Base-by-base conservation (phyloP, 2,888 invertebrate species). In the Drosophila diplacantha region DNA sequence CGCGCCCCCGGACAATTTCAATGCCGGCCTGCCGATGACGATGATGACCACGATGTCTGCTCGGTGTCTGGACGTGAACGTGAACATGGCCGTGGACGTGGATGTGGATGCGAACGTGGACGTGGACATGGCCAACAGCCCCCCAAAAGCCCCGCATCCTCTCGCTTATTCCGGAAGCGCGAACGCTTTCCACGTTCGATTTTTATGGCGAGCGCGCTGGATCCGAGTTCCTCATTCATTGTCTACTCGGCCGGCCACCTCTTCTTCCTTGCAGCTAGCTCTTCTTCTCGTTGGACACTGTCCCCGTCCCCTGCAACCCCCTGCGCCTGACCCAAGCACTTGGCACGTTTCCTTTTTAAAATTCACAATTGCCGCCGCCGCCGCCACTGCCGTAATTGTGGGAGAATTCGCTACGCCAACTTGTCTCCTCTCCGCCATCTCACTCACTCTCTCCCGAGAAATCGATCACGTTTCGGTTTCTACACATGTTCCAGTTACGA, bases 321-420 rank as follows among this genome's bases (percentile, higher is more conserved):
- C 26, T 41, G 66, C 53, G 46, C 44, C 55, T 66, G 65, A 47
- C 57, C 54, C 60, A 65, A 39, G 62, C 83, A 77, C 75, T 77
- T 75, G 73, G 74, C 82, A 81, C 73, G 83, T 76, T 82, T 86
- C 84, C 86, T 84, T 84, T 86, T 85, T 85, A 84, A 86, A 86
- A 86, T 86, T 86, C 86, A 84, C 86, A 83, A 77, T 84, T 85
- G 83, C 76, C 80, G 81, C 75, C 76, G 70, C 74, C 76, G 18
- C 43, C 26, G 82, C 75, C 78, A 70, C 74, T 73, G 73, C 79
- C 79, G 85, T 81, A 84, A 83, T 78, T 80, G 85, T 81, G 79
- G 79, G 83, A 78, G 77, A 84, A 83, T 83, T 83, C 61, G 79
- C 81, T 51, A 73, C 63, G 74, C 78, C 83, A 77, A 72, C 81